Evolutionary conservation across 2,113 vertebrate species (phyloP).

Genomic region (Mormyrus iriodes): DNA sequence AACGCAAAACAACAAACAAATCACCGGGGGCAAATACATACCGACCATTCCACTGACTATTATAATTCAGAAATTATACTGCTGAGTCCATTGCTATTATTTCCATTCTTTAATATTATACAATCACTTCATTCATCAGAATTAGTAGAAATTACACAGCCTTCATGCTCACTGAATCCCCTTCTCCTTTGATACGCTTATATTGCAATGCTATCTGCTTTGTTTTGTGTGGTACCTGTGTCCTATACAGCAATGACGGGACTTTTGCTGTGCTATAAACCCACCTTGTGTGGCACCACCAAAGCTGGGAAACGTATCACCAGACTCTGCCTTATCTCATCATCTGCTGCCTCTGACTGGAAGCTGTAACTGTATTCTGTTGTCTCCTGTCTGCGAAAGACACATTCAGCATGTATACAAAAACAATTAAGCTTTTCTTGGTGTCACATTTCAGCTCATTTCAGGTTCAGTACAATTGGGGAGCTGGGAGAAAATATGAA

Average conservation of each 20-base stretch:
- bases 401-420: not conserved
- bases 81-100: not conserved
- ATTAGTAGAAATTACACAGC: no score
- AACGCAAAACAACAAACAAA: not conserved
- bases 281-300: constrained; percentile 44
- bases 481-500: not conserved
- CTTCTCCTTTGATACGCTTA: not conserved
- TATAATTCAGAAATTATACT: not conserved
- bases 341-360: constrained; percentile 28
- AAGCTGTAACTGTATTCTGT: constrained; percentile 22
- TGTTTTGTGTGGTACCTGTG: not conserved
- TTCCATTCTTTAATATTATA: not conserved
- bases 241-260: not conserved
- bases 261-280: constrained; percentile 10
- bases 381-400: constrained; percentile 20
- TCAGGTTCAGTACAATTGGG: not conserved
- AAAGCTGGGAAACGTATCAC: constrained; percentile 12
- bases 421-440: not conserved
- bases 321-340: constrained; percentile 27
- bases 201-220: not conserved
- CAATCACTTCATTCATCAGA: no score
- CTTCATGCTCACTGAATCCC: no score
- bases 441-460: not conserved
- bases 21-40: no score
- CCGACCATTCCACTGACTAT: not conserved